These are phyloP conservation scores for Apolygus lucorum DNA, from an alignment of 1,140 invertebrate genomes.

Conservation along the genomic window DNA sequence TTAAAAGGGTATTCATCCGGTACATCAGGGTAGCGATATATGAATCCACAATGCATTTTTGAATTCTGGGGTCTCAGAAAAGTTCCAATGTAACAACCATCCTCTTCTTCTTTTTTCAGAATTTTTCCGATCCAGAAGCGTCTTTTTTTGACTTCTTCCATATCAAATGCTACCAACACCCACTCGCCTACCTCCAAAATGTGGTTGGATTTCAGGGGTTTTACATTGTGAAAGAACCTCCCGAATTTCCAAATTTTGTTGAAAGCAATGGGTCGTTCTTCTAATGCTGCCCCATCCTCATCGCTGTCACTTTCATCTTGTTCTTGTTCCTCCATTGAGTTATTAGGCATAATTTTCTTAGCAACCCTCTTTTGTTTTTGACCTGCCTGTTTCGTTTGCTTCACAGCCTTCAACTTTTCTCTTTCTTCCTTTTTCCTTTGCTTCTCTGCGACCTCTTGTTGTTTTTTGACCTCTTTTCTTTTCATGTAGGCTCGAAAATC, in stretches of 20 bases:
- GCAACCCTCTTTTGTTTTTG: background rate
- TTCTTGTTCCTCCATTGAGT: background rate
- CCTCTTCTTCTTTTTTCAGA: background rate
- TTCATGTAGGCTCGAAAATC: background rate
- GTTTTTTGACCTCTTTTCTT: background rate
- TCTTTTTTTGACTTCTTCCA: background rate
- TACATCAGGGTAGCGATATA: background rate
- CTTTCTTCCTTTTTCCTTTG: background rate
- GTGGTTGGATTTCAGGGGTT: background rate
- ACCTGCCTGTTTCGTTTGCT: background rate
- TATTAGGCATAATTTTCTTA: background rate
- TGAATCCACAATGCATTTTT: background rate
- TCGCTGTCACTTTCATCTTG: background rate
- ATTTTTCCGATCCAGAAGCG: background rate
- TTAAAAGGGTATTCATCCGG: background rate
- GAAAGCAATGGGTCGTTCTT: background rate
- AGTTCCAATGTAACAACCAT: background rate
- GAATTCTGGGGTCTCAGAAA: background rate
- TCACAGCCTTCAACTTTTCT: background rate
- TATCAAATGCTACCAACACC: background rate
- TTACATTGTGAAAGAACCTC: background rate
- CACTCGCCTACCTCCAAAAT: background rate
- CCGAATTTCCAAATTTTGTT: background rate
- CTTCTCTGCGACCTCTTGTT: background rate
- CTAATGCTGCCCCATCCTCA: background rate